A percentile compares a stretch with the other conserved stretches of the same genome.
Evolutionary conservation across 2,888 invertebrate genomes (phyloP).

Genomic region (Smittia aterrima): DNA sequence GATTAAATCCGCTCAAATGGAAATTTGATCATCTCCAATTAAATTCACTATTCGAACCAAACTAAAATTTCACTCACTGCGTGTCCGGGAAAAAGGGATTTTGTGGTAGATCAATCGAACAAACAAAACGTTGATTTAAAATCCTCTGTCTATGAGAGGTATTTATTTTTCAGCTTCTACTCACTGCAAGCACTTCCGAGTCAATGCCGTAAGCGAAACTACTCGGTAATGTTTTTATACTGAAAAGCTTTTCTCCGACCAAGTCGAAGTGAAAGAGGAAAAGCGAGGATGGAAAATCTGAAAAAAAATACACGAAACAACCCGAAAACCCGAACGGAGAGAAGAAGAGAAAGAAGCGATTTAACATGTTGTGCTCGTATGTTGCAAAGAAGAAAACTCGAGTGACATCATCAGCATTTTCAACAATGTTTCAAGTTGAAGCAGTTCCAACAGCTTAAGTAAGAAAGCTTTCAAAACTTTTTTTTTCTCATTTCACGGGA

Average conservation of each 20-base stretch:
- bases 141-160: not conserved
- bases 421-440: too few relatives aligned
- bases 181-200: not conserved
- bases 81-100: too few relatives aligned
- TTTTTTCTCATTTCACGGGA: too few relatives aligned
- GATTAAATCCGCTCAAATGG: too few relatives aligned
- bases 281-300: not conserved
- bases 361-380: not conserved
- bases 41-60: too few relatives aligned
- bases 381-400: too few relatives aligned
- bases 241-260: not conserved
- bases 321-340: not conserved
- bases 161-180: not conserved
- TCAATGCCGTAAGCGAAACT: not conserved
- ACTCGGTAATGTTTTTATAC: slow-evolving; percentile 2
- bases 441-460: too few relatives aligned
- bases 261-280: not conserved
- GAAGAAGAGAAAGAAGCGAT: not conserved
- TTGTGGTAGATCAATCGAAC: not conserved
- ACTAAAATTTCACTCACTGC: too few relatives aligned
- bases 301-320: slow-evolving; percentile 6
- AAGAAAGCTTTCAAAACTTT: too few relatives aligned
- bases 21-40: too few relatives aligned
- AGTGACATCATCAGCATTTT: too few relatives aligned
- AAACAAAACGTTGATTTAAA: not conserved